Percentiles rank a stretch among this genome's conserved stretches.
Evolutionary conservation across 23 tunicate genomes (phyloP).

Genomic region (Oikopleura vanhoeffeni): DNA sequence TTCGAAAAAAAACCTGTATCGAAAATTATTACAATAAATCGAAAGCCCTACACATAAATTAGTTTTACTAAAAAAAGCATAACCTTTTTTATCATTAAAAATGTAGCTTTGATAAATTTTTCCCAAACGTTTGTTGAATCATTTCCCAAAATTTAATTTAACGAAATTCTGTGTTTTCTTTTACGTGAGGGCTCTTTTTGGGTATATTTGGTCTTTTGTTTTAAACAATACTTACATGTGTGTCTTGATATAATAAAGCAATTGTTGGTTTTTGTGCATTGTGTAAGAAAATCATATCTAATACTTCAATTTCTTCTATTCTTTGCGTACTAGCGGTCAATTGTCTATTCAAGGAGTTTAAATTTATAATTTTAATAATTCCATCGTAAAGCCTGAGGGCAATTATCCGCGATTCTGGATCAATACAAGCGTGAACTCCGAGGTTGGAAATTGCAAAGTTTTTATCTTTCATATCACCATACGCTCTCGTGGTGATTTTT

Average conservation of each 20-base stretch:
- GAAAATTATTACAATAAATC: too few species aligned
- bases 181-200: too few species aligned
- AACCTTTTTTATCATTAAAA: too few species aligned
- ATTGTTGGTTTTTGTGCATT: slow-evolving; percentile 44
- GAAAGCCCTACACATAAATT: too few species aligned
- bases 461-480: slow-evolving; percentile 58
- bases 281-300: slow-evolving; percentile 63
- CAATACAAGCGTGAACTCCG: slow-evolving; percentile 21
- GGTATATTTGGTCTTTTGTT: too few species aligned
- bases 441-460: neutral
- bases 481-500: slow-evolving; percentile 65
- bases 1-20: too few species aligned
- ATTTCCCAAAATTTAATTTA: too few species aligned
- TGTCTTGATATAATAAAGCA: slow-evolving; percentile 2
- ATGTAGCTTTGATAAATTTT: too few species aligned
- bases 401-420: slow-evolving; percentile 45
- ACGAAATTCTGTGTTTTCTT: too few species aligned
- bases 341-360: neutral
- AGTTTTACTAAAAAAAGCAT: too few species aligned
- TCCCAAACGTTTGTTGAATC: too few species aligned
- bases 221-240: neutral
- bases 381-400: slow-evolving; percentile 79
- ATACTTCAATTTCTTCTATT: slow-evolving; percentile 50
- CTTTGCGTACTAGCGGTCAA: neutral
- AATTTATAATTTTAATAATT: slow-evolving; percentile 32